These are phyloP conservation scores for Sarcophaga subvicina DNA, from an alignment of 2,888 invertebrate species.

Conservation along the genomic window DNA sequence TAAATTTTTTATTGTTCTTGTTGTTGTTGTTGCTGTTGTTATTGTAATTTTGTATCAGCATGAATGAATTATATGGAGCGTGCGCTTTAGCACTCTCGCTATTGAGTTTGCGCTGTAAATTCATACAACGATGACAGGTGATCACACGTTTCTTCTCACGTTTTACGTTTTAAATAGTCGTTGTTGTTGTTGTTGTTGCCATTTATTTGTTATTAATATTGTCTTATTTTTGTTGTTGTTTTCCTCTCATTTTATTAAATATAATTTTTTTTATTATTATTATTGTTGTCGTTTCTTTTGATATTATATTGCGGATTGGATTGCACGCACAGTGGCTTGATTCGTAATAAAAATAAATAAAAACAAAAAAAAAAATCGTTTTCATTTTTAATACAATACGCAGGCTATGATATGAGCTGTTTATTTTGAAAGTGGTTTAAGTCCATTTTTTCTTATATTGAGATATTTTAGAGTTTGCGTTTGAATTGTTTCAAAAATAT, in stretches of 20 bases:
- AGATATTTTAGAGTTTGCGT: no score
- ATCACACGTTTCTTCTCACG: constrained; percentile 66
- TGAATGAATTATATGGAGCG: constrained; percentile 34
- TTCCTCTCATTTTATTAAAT: constrained; percentile 7
- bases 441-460: no score
- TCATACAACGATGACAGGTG: background rate
- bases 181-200: constrained; percentile 18
- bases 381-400: no score
- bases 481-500: no score
- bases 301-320: background rate
- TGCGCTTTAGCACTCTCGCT: constrained; percentile 32
- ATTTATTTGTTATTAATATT: constrained; percentile 5
- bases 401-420: no score
- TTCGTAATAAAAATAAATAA: no score
- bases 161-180: constrained; percentile 53
- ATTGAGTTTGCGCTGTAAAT: constrained; percentile 24
- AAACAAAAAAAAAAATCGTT: no score
- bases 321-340: no score
- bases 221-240: constrained; percentile 6
- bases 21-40: constrained; percentile 30
- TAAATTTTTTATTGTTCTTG: background rate
- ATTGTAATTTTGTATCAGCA: background rate
- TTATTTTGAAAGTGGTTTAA: no score
- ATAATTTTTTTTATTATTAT: background rate
- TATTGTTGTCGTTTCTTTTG: background rate